phyloP scores from a whole-genome alignment of 1,140 invertebrate species.

The Calliphora vicina region DNA sequence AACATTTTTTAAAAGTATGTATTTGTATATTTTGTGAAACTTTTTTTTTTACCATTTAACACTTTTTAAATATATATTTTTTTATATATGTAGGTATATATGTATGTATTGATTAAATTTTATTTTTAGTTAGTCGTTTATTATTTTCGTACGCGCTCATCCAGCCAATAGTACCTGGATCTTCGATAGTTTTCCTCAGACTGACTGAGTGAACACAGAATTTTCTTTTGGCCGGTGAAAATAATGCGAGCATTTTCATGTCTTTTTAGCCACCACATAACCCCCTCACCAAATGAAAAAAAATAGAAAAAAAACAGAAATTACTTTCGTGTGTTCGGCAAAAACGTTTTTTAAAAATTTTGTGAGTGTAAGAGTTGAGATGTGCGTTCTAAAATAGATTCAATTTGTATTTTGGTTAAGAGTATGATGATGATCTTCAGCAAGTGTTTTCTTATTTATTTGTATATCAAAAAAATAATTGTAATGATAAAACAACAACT shows the following conservation, averaged over 20 bases:
- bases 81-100: neutral
- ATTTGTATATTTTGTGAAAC: neutral
- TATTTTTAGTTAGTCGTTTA: constrained; percentile 29
- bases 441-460: constrained; percentile 8
- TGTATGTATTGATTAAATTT: neutral
- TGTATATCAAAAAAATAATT: neutral
- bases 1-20: neutral
- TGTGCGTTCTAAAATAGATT: constrained; percentile 19
- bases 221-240: constrained; percentile 31
- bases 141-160: constrained; percentile 49
- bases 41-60: constrained; percentile 4
- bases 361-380: neutral
- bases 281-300: neutral
- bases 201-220: constrained; percentile 41
- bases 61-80: neutral
- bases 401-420: neutral
- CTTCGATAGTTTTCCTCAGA: constrained; percentile 62
- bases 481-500: no score
- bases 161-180: constrained; percentile 60
- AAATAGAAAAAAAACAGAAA: no score
- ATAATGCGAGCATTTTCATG: constrained; percentile 18
- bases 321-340: constrained; percentile 11
- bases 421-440: constrained; percentile 16
- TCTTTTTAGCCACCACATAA: neutral
- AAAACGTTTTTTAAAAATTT: neutral